A percentile compares a stretch with the other conserved stretches of the same genome.
phyloP scores from a whole-genome alignment of 1,140 invertebrate genomes.

The Scylla paramamosain region DNA sequence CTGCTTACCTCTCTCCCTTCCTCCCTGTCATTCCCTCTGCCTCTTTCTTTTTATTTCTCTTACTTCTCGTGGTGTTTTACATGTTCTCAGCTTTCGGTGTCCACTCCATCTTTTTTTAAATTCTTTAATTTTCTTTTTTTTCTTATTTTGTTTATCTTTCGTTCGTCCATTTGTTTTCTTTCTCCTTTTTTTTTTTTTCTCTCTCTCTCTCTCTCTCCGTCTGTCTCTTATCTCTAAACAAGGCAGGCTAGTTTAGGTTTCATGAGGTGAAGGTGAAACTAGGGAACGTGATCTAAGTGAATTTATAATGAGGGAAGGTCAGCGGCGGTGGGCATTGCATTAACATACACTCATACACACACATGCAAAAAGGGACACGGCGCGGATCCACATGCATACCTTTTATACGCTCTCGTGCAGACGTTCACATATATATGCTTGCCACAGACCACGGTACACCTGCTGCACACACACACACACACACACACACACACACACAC shows the following conservation, averaged over 20 bases:
- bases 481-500: too few species aligned
- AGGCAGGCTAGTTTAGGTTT: slow-evolving; percentile 1
- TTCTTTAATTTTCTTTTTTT: neutral
- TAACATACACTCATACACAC: neutral
- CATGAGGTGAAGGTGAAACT: slow-evolving; percentile 22
- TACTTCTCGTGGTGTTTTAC: slow-evolving; percentile 4
- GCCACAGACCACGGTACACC: neutral
- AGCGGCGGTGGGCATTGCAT: neutral
- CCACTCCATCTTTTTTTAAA: neutral
- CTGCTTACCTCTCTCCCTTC: neutral
- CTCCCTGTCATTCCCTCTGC: neutral
- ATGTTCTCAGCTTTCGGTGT: neutral
- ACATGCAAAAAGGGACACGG: neutral
- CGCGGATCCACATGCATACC: neutral
- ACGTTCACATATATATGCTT: neutral
- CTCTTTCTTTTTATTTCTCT: neutral
- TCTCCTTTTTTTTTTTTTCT: too few species aligned
- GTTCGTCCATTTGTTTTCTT: too few species aligned
- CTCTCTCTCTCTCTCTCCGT: too few species aligned
- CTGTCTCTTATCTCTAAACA: neutral
- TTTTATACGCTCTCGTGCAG: neutral
- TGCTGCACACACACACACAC: too few species aligned
- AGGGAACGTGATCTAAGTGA: slow-evolving; percentile 21
- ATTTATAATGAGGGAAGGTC: neutral
- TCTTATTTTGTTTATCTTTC: neutral